Conservation (phyloP, 1,140 invertebrate genomes). For the Phenacoccus solenopsis region DNA sequence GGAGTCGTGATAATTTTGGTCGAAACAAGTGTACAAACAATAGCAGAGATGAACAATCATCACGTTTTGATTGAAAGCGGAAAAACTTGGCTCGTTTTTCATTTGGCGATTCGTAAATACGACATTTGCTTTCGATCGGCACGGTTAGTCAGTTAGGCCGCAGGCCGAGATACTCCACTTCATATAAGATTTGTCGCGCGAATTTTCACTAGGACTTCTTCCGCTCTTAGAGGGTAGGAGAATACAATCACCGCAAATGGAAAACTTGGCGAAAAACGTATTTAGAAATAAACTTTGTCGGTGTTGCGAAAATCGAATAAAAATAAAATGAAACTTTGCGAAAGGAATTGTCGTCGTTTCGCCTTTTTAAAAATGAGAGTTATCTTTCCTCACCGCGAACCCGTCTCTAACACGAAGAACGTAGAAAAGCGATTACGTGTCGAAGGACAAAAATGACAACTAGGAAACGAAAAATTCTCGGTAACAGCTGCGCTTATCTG, state of each 20-base stretch:
- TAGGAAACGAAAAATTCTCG: not conserved
- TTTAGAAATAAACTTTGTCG: not conserved
- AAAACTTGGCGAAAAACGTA: not conserved
- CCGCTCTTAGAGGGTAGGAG: no score
- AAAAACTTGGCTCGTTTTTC: no score
- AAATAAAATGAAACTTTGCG: not conserved
- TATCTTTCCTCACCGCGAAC: not conserved
- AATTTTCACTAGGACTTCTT: not conserved
- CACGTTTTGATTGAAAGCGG: no score
- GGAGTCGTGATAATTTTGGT: no score
- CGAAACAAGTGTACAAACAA: no score
- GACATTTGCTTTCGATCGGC: no score
- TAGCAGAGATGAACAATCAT: no score
- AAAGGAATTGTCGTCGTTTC: not conserved
- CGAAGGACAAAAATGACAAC: not conserved
- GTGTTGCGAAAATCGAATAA: not conserved
- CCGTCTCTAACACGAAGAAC: not conserved
- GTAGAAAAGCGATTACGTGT: not conserved
- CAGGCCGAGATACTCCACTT: not conserved
- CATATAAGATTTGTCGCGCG: not conserved
- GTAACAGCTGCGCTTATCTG: not conserved
- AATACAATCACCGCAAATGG: conserved; percentile 1
- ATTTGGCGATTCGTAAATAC: no score
- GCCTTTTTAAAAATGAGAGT: not conserved
- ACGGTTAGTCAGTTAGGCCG: no score